Conservation (phyloP, 2,113 vertebrate genomes). For the Myiopsitta monachus region DNA sequence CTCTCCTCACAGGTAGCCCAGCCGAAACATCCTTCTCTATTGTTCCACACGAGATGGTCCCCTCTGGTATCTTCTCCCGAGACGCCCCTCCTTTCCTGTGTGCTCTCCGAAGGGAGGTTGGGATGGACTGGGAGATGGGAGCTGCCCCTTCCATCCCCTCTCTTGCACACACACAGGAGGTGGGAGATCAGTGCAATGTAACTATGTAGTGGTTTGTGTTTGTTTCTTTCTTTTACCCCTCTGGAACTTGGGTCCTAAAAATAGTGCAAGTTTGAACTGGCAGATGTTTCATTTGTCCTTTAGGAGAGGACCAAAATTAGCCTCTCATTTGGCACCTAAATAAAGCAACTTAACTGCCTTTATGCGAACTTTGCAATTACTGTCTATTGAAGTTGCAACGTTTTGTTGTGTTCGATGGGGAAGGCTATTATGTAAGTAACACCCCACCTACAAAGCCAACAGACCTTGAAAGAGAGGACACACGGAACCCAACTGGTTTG, state of each 20-base stretch:
- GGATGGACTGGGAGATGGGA: neutral
- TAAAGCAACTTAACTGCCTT: conserved; percentile 71
- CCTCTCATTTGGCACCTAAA: conserved; percentile 76
- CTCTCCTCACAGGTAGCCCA: neutral
- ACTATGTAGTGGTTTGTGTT: neutral
- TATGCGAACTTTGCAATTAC: conserved; percentile 64
- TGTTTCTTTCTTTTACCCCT: conserved; percentile 32
- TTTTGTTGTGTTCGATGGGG: conserved; percentile 22
- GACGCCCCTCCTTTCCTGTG: neutral
- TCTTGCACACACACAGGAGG: neutral
- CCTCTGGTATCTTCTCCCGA: neutral
- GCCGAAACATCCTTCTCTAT: neutral
- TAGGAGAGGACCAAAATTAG: conserved; percentile 74
- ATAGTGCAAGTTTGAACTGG: conserved; percentile 71
- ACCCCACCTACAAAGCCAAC: neutral
- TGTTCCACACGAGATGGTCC: rapidly evolving
- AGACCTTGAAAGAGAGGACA: neutral
- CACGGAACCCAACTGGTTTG: neutral
- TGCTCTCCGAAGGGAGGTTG: neutral
- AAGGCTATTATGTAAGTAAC: neutral
- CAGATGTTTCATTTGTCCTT: conserved; percentile 78
- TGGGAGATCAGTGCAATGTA: neutral
- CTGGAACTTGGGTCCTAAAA: conserved; percentile 69
- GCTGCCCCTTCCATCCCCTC: neutral
- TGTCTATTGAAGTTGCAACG: conserved; percentile 32